A percentile compares a stretch with the other conserved stretches of the same genome.
These are phyloP conservation scores for Ichneumoninae sp. DNA, from an alignment of 2,888 invertebrate genomes.

Conservation along the genomic window DNA sequence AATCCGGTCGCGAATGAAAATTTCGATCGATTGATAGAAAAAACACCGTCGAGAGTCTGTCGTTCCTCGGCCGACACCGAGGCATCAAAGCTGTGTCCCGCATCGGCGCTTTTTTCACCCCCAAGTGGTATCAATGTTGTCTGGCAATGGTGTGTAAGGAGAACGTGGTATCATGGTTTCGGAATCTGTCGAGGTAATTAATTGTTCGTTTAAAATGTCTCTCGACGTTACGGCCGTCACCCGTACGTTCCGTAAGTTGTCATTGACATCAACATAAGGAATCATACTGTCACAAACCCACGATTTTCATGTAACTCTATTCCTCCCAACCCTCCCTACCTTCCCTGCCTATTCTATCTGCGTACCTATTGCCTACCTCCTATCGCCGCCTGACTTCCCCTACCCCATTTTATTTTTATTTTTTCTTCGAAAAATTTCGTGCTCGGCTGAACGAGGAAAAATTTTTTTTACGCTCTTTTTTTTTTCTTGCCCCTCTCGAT, in stretches of 20 bases:
- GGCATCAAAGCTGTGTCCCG: constrained; percentile 75
- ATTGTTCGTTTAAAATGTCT: neutral
- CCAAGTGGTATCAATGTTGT: constrained; percentile 86
- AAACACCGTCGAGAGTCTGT: neutral
- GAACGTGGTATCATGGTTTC: constrained; percentile 99
- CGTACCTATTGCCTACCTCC: constrained; percentile 41
- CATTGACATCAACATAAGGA: constrained; percentile 10
- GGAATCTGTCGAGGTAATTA: constrained; percentile 87
- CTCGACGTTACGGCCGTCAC: neutral
- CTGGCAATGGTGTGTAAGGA: constrained; percentile 98
- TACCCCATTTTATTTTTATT: constrained; percentile 60
- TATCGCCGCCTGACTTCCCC: constrained; percentile 42
- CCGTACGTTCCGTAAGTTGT: neutral
- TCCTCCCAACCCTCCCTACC: constrained; percentile 45
- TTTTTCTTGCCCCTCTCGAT: neutral
- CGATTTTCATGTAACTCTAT: constrained; percentile 62
- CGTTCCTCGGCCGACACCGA: constrained; percentile 18
- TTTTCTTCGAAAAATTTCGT: constrained; percentile 61
- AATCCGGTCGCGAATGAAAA: neutral
- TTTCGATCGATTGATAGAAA: constrained; percentile 11
- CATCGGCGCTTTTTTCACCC: constrained; percentile 81
- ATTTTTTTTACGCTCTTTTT: neutral
- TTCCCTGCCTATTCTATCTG: constrained; percentile 32
- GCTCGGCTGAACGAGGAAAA: constrained; percentile 35
- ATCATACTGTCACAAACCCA: constrained; percentile 59